Percentiles rank a stretch among this genome's conserved stretches.
These are phyloP conservation scores for Ictalurus furcatus DNA, from an alignment of 2,113 vertebrate species.

Conservation along the genomic window DNA sequence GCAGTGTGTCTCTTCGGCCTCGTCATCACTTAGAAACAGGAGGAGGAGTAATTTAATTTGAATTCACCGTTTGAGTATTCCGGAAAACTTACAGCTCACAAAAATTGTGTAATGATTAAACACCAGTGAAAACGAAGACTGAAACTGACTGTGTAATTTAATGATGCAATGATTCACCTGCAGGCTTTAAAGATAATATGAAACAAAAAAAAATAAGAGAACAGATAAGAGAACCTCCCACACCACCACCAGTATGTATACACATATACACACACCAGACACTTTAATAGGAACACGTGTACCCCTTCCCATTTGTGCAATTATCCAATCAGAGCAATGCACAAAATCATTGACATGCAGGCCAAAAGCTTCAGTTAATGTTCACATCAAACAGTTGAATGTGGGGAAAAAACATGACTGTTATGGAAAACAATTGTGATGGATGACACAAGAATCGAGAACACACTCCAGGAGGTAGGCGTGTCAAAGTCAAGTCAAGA, in stretches of 20 bases:
- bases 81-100: neutral
- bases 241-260: too few species aligned
- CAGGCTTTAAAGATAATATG: neutral
- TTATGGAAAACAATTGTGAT: neutral
- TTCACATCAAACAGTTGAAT: neutral
- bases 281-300: neutral
- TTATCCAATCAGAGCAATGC: neutral
- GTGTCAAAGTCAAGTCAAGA: neutral
- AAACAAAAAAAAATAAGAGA: neutral
- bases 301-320: neutral
- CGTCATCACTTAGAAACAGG: conserved; percentile 83
- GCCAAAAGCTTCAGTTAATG: neutral
- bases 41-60: neutral
- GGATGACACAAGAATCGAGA: neutral
- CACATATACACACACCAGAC: neutral
- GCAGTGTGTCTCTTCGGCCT: conserved; percentile 81
- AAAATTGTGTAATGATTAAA: neutral
- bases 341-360: neutral
- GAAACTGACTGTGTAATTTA: neutral
- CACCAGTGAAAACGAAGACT: neutral
- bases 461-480: neutral
- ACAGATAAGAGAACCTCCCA: neutral
- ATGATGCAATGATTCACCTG: neutral
- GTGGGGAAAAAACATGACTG: neutral
- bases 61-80: neutral